Conservation (phyloP, 1,140 invertebrate genomes). For the Neodiprion lecontei region DNA sequence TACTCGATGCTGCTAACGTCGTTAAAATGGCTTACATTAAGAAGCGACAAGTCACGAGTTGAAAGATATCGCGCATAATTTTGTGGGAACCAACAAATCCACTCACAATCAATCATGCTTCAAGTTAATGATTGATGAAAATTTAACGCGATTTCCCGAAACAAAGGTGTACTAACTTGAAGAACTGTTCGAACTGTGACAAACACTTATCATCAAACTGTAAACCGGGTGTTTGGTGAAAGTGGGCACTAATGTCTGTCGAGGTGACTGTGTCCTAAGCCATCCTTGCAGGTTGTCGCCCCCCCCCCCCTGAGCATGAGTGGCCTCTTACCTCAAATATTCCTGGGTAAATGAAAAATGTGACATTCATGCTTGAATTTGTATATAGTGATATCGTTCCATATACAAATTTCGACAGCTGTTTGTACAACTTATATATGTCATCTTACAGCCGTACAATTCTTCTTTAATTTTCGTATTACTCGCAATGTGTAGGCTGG, state of each 20-base stretch:
- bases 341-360: too few species aligned
- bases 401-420: too few species aligned
- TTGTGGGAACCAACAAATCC: neutral
- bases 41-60: slow-evolving; percentile 45
- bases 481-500: slow-evolving; percentile 51
- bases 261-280: too few species aligned
- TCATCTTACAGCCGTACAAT: neutral
- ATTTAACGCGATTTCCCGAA: too few species aligned
- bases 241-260: too few species aligned
- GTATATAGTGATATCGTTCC: too few species aligned
- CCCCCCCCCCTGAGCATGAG: too few species aligned
- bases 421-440: too few species aligned
- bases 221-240: too few species aligned
- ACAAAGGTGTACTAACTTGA: neutral
- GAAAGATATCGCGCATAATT: neutral
- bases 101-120: neutral
- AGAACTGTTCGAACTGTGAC: neutral
- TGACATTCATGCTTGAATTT: too few species aligned
- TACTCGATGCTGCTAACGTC: slow-evolving; percentile 67
- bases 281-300: too few species aligned
- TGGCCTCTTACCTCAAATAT: too few species aligned
- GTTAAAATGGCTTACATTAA: slow-evolving; percentile 53
- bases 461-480: slow-evolving; percentile 7
- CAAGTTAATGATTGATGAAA: neutral
- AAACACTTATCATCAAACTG: neutral